Evolutionary conservation across 2,888 invertebrate genomes (phyloP), one percentile per base, ranked within the genome.

Genomic region (Volucella bombylans): DNA sequence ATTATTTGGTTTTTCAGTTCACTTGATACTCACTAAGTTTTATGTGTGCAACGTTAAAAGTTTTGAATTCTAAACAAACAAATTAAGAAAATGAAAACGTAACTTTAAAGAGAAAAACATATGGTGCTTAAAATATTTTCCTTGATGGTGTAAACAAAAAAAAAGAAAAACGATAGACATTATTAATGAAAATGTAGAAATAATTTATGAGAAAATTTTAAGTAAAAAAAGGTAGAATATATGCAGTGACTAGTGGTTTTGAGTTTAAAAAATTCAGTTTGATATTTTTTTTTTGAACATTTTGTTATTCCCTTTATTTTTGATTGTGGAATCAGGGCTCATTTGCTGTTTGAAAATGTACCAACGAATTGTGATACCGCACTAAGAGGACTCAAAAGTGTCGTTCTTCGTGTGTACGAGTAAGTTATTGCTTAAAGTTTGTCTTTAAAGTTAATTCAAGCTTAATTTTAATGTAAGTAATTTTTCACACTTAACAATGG

Each of bases 81-180:
- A 18, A n/a, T 49, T 38, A 62, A 68, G 11, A 50, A 73, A 68
- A 65, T 41, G 64, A 52, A 71, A 54, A 15, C 18, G 41, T 71
- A 71, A 47, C 45, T 55, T 67, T 23, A 73, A 59, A 18, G 47
- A 76, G 57, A 76, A 81, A 85, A 85, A 81, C 85, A 85, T 72
- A 85, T 85, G 85, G 85, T 85, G 85, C 85, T 85, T 80, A 85
- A 81, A 76, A 83, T 61, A 85, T 76, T 85, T 85, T 85, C 85
- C 85, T 85, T 85, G 76, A 72, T 80, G 76, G 76, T 85, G 71
- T 74, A 79, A 79, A 79, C 31, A 65, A 15, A 65, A 62, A 49
- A 11, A 38, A 38, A 39, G 52, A 47, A 74, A 71, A 50, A 69
- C 65, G 59, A 79, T 83, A 74, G 49, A 83, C 74, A 59, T 74